Percentiles rank a stretch among this genome's conserved stretches.
Evolutionary conservation across 2,113 vertebrate species (phyloP).

Genomic region (Malurus cyaneus): DNA sequence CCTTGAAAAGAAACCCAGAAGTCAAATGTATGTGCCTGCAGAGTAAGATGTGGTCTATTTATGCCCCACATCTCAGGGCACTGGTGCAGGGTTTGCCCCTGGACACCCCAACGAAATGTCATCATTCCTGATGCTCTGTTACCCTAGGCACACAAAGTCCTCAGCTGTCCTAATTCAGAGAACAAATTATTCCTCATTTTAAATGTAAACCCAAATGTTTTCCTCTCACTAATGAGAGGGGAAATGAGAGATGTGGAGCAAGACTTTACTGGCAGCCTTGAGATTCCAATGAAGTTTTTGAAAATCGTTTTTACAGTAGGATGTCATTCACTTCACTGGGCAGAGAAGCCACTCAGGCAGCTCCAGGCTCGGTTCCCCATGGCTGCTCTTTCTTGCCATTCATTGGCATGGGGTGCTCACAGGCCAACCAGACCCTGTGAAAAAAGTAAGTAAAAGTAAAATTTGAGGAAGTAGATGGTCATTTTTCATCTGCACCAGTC

Average conservation of each 20-base stretch:
- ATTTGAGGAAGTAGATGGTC: not conserved
- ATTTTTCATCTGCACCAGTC: not conserved
- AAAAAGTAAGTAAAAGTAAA: not conserved
- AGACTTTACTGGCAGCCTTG: not conserved
- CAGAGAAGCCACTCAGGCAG: conserved; percentile 54
- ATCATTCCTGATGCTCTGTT: not conserved
- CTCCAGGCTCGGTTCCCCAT: conserved; percentile 37
- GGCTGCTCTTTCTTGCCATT: conserved; percentile 15
- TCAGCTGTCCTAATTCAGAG: not conserved
- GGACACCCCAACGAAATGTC: not conserved
- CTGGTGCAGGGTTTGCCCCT: not conserved
- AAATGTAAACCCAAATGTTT: not conserved
- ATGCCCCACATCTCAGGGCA: not conserved
- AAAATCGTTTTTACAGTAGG: not conserved
- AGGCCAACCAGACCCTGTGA: conserved; percentile 11
- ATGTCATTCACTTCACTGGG: conserved; percentile 1
- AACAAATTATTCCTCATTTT: not conserved
- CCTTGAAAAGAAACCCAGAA: not conserved
- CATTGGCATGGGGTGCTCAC: conserved; percentile 18
- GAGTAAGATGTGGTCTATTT: not conserved
- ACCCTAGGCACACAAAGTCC: not conserved
- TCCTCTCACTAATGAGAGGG: not conserved
- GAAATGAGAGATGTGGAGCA: not conserved
- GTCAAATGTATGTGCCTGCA: not conserved
- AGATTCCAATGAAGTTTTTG: not conserved